phyloP scores from a whole-genome alignment of 1,140 invertebrate species.

The Drosophila trapezifrons region DNA sequence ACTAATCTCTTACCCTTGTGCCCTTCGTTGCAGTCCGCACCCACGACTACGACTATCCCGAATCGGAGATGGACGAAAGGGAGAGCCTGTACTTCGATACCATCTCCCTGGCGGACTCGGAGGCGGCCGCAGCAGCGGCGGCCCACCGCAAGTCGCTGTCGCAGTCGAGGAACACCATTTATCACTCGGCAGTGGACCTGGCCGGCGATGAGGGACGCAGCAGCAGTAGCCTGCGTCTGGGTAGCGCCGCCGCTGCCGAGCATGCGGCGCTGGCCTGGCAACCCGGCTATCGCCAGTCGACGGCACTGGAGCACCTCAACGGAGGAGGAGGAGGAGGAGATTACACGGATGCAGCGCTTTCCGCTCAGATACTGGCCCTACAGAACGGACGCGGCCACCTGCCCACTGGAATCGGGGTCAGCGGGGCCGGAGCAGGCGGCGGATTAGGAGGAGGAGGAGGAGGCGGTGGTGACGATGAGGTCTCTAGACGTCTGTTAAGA shows the following conservation, averaged over 20 bases:
- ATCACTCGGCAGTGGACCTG: slow-evolving; percentile 81
- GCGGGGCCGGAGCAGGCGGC: slow-evolving; percentile 16
- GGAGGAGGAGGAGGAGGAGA: slow-evolving; percentile 30
- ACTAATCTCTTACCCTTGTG: slow-evolving; percentile 44
- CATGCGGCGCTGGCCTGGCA: slow-evolving; percentile 61
- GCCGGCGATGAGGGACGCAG: slow-evolving; percentile 66
- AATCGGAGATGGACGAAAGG: slow-evolving; percentile 83
- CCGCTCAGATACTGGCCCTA: slow-evolving; percentile 69
- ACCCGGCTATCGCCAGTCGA: slow-evolving; percentile 75
- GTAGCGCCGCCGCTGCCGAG: slow-evolving; percentile 21
- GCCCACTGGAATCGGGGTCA: slow-evolving; percentile 59
- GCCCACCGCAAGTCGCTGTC: slow-evolving; percentile 82
- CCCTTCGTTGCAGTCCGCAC: slow-evolving; percentile 74
- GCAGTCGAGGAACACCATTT: slow-evolving; percentile 82
- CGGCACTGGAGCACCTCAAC: slow-evolving; percentile 74
- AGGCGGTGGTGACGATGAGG: slow-evolving; percentile 74
- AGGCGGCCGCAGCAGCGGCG: slow-evolving; percentile 71
- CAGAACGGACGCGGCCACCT: slow-evolving; percentile 75
- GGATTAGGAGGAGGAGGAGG: slow-evolving; percentile 6
- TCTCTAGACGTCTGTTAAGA: slow-evolving; percentile 83
- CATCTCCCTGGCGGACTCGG: slow-evolving; percentile 82
- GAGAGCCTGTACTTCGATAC: slow-evolving; percentile 83
- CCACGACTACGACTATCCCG: slow-evolving; percentile 81
- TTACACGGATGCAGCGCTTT: slow-evolving; percentile 71
- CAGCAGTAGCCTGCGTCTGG: slow-evolving; percentile 59